Base-by-base conservation (phyloP, 1,140 invertebrate species). In the Trachelipus rathkii region DNA sequence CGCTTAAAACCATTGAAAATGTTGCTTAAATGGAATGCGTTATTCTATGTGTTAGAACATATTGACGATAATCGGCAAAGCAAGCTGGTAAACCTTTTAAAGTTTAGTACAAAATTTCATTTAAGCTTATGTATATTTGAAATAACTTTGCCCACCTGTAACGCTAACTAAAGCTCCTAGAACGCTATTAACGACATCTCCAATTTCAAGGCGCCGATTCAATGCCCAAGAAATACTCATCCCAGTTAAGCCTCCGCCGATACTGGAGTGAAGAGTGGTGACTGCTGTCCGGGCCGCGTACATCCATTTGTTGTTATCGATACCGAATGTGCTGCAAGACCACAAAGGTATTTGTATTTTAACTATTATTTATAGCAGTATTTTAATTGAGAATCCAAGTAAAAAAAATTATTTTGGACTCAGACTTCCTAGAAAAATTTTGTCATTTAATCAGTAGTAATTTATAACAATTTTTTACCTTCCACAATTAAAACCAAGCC, bases 401-500 rank as follows among this genome's bases (percentile, higher is more conserved):
- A n/a, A 33, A 33, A 33, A 33, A 33, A 33, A 33, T 33, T n/a
- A n/a, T n/a, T n/a, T n/a, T n/a, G n/a, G n/a, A n/a, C n/a, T n/a
- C n/a, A n/a, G n/a, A n/a, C n/a, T n/a, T n/a, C n/a, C n/a, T n/a
- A n/a, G n/a, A n/a, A n/a, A n/a, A n/a, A 10, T 5, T 45, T 23
- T 0, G 13, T 73, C 23, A 5, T 46, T 72, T 7, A n/a, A n/a
- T n/a, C n/a, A n/a, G n/a, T n/a, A n/a, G n/a, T n/a, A 60, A 10
- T 70, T 21, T 74, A 23, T n/a, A 21, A 10, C 72, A 13, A n/a
- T 44, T 60, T 60, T 45, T 72, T 50, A 86, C 85, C 85, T 86
- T 60, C 94, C 94, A 71, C 93, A 95, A 85, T 97, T 97, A 82
- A 96, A 97, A 3, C 93, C 94, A 53, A 96, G 85, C 94, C 95